phyloP scores from a whole-genome alignment of 2,888 invertebrate genomes.

The Orchesella flavescens region DNA sequence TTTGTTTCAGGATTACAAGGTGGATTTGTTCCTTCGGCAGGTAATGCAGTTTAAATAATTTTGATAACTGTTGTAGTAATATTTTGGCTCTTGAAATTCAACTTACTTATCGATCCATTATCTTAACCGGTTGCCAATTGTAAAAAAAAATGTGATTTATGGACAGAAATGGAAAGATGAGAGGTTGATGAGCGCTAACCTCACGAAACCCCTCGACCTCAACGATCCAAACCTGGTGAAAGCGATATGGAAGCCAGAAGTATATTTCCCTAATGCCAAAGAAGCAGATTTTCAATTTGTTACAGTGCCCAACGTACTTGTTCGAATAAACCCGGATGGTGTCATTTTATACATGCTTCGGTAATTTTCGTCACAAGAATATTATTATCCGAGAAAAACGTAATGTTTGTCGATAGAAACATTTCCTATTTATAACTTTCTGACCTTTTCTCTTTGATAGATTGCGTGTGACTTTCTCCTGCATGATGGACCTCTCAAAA shows the following conservation, averaged over 20 bases:
- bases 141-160: too few relatives aligned
- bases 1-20: conserved; percentile 75
- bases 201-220: conserved; percentile 75
- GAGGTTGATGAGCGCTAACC: conserved; percentile 74
- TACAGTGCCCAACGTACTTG: conserved; percentile 76
- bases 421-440: too few relatives aligned
- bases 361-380: conserved; percentile 61
- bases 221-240: conserved; percentile 75
- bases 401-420: too few relatives aligned
- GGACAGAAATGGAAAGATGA: conserved; percentile 76
- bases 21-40: conserved; percentile 75
- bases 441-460: conserved; percentile 73
- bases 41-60: too few relatives aligned
- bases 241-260: conserved; percentile 75
- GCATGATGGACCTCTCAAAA: conserved; percentile 78
- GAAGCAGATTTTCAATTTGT: conserved; percentile 76
- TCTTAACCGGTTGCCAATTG: too few relatives aligned
- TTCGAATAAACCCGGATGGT: conserved; percentile 74
- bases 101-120: too few relatives aligned
- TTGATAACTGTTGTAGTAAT: too few relatives aligned
- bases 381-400: too few relatives aligned
- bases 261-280: conserved; percentile 76
- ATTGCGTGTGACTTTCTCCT: conserved; percentile 77
- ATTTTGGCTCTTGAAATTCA: too few relatives aligned
- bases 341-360: conserved; percentile 73